phyloP scores from a whole-genome alignment of 2,888 invertebrate genomes.

The Brachyopa scutellaris region DNA sequence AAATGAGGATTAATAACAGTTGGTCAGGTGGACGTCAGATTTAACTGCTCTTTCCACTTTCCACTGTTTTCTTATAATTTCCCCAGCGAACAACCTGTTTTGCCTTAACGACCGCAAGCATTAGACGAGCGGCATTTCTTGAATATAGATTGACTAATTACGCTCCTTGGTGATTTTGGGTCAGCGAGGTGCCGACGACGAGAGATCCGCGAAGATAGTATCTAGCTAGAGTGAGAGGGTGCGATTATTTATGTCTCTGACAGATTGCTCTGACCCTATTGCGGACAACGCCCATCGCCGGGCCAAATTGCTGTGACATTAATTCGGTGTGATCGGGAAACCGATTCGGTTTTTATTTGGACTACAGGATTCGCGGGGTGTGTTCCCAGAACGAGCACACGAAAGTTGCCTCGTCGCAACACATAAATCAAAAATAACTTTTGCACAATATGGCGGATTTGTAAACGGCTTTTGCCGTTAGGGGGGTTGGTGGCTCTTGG shows the following conservation, averaged over 20 bases:
- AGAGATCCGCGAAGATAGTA: slow-evolving; percentile 55
- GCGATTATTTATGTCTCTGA: slow-evolving; percentile 57
- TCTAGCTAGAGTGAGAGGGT: slow-evolving; percentile 3
- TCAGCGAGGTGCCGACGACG: slow-evolving; percentile 34
- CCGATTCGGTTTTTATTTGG: slow-evolving; percentile 63
- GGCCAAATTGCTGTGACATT: slow-evolving; percentile 59
- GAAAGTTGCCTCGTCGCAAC: slow-evolving; percentile 50
- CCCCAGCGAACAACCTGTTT: slow-evolving; percentile 13
- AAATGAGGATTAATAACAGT: slow-evolving; percentile 75
- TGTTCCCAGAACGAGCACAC: slow-evolving; percentile 31
- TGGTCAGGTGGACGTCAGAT: slow-evolving; percentile 67
- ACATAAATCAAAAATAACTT: slow-evolving; percentile 72
- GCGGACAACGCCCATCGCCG: slow-evolving; percentile 47
- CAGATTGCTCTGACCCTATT: slow-evolving; percentile 60
- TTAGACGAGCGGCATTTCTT: slow-evolving; percentile 63
- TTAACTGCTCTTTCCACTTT: slow-evolving; percentile 41
- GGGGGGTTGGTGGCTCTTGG: not conserved
- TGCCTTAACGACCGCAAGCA: slow-evolving; percentile 60
- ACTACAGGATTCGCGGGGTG: slow-evolving; percentile 30
- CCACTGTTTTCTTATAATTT: slow-evolving; percentile 32
- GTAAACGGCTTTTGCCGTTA: slow-evolving; percentile 53
- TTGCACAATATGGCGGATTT: slow-evolving; percentile 71
- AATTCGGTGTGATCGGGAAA: slow-evolving; percentile 67
- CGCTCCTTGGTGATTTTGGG: slow-evolving; percentile 31
- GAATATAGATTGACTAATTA: slow-evolving; percentile 71